A percentile compares a stretch with the other conserved stretches of the same genome.
phyloP scores from a whole-genome alignment of 2,888 invertebrate species.

The Baronia brevicornis region DNA sequence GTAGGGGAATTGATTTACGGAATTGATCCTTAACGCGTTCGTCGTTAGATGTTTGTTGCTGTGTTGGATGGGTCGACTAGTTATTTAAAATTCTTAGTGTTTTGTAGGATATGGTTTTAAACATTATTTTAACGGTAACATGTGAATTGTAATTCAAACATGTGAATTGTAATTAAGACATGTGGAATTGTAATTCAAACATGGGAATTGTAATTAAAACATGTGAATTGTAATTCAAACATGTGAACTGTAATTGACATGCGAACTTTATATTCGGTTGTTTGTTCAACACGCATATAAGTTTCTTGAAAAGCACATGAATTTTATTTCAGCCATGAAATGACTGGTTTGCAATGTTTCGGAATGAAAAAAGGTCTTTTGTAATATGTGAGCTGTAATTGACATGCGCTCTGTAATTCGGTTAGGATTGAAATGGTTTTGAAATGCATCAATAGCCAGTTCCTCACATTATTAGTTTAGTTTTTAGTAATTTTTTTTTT shows the following conservation, averaged over 20 bases:
- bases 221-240: background rate
- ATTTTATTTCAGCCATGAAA: too few relatives aligned
- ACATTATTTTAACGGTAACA: conserved; percentile 3
- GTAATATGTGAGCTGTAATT: too few relatives aligned
- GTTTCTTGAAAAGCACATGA: too few relatives aligned
- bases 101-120: conserved; percentile 5
- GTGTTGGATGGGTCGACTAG: conserved; percentile 19
- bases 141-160: background rate
- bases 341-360: too few relatives aligned
- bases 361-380: too few relatives aligned
- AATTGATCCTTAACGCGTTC: conserved; percentile 19
- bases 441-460: conserved; percentile 16
- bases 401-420: conserved; percentile 2
- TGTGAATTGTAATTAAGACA: too few relatives aligned
- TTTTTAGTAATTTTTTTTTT: conserved; percentile 9
- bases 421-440: conserved; percentile 1
- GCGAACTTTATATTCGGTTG: too few relatives aligned
- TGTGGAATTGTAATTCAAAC: too few relatives aligned
- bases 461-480: conserved; percentile 15
- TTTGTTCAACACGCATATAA: too few relatives aligned
- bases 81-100: conserved; percentile 7
- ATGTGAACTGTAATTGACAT: too few relatives aligned
- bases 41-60: conserved; percentile 24
- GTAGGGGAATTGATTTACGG: conserved; percentile 20
- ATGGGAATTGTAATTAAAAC: conserved; percentile 2